Conservation (phyloP, 2,888 invertebrate species). For the Plagodis dolabraria region DNA sequence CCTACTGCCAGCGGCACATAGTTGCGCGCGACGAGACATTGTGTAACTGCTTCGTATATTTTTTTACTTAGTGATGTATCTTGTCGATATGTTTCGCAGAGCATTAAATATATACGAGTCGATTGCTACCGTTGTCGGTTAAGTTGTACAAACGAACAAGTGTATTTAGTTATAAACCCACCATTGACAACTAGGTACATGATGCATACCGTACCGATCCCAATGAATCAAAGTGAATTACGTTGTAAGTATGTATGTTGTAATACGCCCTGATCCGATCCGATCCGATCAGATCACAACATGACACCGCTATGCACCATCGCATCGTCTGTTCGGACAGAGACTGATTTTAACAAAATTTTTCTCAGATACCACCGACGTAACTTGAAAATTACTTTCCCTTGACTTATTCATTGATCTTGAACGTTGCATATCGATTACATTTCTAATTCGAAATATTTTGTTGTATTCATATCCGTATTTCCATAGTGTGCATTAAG, state of each 20-base stretch:
- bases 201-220: constrained; percentile 53
- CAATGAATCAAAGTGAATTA: constrained; percentile 48
- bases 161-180: constrained; percentile 66
- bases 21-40: constrained; percentile 66
- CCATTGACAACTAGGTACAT: constrained; percentile 49
- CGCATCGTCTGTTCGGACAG: constrained; percentile 51
- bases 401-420: constrained; percentile 66
- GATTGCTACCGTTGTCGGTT: constrained; percentile 54
- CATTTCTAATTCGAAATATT: constrained; percentile 81
- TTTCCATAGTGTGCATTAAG: constrained; percentile 72
- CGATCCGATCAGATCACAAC: constrained; percentile 35
- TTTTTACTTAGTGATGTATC: constrained; percentile 66
- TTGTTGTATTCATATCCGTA: constrained; percentile 78
- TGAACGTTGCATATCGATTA: constrained; percentile 84
- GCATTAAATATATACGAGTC: constrained; percentile 45
- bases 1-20: constrained; percentile 77
- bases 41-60: constrained; percentile 68
- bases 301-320: constrained; percentile 49
- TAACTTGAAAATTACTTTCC: constrained; percentile 70
- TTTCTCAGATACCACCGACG: constrained; percentile 78
- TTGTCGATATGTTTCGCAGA: constrained; percentile 53
- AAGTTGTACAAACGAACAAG: constrained; percentile 65
- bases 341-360: constrained; percentile 68
- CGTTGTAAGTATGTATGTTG: constrained; percentile 34
- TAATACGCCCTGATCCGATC: neutral